Conservation (phyloP, 92 coral and sea anemone species). For the Umimayanthus chanpuru region DNA sequence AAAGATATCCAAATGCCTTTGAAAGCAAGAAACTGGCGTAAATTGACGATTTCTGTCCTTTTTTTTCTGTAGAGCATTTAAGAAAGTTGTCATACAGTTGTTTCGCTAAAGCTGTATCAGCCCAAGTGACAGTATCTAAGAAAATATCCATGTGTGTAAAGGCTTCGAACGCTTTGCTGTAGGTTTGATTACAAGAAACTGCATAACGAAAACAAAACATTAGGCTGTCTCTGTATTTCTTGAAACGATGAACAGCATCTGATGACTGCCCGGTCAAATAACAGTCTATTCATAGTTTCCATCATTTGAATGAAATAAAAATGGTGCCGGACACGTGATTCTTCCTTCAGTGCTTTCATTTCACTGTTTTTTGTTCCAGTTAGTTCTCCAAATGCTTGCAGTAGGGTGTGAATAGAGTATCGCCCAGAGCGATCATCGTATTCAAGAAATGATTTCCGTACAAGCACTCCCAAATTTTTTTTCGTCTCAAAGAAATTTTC, state of each 20-base stretch:
- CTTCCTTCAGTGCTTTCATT: background rate
- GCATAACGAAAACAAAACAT: background rate
- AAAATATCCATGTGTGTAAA: too few relatives aligned
- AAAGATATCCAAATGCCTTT: background rate
- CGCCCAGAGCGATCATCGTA: background rate
- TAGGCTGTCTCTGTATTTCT: background rate
- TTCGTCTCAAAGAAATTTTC: background rate
- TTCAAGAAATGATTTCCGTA: background rate
- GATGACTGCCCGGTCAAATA: background rate
- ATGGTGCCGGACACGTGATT: background rate
- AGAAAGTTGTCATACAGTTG: background rate
- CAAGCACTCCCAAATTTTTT: conserved; percentile 2
- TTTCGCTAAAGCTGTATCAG: background rate
- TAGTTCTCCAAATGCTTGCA: background rate
- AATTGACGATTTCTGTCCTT: background rate
- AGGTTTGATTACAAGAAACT: background rate
- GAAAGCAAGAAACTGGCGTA: background rate
- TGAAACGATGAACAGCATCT: background rate
- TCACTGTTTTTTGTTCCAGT: background rate
- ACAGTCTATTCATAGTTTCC: background rate
- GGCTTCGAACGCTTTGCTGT: too few relatives aligned
- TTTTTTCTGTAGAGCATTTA: background rate
- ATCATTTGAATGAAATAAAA: background rate
- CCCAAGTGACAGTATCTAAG: background rate
- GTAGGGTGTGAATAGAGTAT: background rate